phyloP scores from a whole-genome alignment of 2,113 vertebrate species.

The Odocoileus hemionus region DNA sequence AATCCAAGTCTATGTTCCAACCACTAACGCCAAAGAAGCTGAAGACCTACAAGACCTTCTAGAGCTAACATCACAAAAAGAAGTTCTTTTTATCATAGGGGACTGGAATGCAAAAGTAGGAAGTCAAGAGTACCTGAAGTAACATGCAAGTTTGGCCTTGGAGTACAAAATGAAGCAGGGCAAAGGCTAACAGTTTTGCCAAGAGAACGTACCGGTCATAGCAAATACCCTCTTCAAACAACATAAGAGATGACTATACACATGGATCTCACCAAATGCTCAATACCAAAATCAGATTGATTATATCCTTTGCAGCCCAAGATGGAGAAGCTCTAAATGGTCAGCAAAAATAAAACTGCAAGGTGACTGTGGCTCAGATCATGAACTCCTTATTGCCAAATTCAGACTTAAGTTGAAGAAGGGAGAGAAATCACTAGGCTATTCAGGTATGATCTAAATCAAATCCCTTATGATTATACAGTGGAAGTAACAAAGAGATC shows the following conservation, averaged over 20 bases:
- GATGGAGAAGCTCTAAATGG: not conserved
- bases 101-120: not conserved
- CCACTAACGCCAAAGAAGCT: not conserved
- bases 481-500: not conserved
- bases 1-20: not conserved
- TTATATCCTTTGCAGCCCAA: not conserved
- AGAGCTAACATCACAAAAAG: not conserved
- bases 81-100: not conserved
- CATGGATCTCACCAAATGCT: not conserved
- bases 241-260: not conserved
- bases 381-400: not conserved
- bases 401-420: not conserved
- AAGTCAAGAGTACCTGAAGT: not conserved
- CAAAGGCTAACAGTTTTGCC: not conserved
- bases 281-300: not conserved
- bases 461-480: not conserved
- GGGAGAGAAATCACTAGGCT: not conserved
- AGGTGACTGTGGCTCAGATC: not conserved
- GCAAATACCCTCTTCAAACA: not conserved
- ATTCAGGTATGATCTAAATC: not conserved
- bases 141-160: not conserved
- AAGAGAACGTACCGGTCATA: not conserved
- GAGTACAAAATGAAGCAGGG: not conserved
- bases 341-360: not conserved
- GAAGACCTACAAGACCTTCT: not conserved